These are phyloP conservation scores for Ferrisia virgata DNA, from an alignment of 2,888 invertebrate genomes.

Conservation along the genomic window DNA sequence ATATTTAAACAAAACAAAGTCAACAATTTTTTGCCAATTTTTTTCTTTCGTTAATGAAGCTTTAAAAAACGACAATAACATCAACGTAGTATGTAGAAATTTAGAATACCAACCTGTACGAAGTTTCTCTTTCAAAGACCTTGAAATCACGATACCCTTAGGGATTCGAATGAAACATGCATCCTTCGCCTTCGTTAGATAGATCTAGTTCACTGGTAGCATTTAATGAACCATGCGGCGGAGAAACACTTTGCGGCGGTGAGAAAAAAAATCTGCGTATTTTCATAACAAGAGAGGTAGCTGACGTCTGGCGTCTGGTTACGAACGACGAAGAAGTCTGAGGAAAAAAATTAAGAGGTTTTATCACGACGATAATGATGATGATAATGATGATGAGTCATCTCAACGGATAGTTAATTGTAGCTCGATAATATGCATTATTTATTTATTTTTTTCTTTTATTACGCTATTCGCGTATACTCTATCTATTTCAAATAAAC, in stretches of 20 bases:
- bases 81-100: no score
- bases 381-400: no score
- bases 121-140: background rate
- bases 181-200: background rate
- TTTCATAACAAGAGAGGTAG: background rate
- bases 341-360: background rate
- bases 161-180: background rate
- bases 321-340: background rate
- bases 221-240: background rate
- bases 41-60: no score
- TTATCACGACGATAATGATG: no score
- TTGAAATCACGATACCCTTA: background rate
- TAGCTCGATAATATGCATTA: background rate
- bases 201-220: background rate
- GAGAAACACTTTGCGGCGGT: background rate
- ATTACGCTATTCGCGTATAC: background rate
- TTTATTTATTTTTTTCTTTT: background rate
- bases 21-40: background rate
- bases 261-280: background rate
- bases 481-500: background rate
- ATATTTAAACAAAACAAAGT: background rate
- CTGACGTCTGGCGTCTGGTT: background rate
- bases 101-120: background rate
- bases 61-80: background rate
- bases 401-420: background rate